Percentiles rank a stretch among this genome's conserved stretches.
Conservation (phyloP, 2,888 invertebrate species). For the Himalopsyche kuldschensis region DNA sequence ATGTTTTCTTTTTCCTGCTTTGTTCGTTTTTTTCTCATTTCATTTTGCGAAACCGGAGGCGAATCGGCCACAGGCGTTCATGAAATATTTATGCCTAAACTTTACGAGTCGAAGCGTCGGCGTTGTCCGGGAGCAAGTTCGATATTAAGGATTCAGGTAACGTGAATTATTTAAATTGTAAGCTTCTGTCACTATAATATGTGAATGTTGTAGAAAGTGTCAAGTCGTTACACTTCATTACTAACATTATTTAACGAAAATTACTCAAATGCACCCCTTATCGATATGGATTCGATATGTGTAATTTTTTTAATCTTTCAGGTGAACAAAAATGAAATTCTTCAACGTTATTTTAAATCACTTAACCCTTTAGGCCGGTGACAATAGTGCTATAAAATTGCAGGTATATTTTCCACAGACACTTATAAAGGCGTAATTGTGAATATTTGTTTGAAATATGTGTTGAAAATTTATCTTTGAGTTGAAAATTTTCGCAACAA, state of each 20-base stretch:
- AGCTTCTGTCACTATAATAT: constrained; percentile 6
- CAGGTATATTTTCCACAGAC: no score
- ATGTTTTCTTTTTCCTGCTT: neutral
- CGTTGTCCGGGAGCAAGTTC: constrained; percentile 36
- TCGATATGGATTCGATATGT: no score
- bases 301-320: no score
- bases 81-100: constrained; percentile 38
- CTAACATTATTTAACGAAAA: neutral
- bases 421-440: no score
- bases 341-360: no score
- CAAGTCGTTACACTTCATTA: neutral
- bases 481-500: no score
- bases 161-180: constrained; percentile 37
- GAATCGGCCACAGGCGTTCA: constrained; percentile 18
- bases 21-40: neutral
- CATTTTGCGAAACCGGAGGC: neutral
- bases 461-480: no score
- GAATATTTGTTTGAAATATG: no score
- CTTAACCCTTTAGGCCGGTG: no score
- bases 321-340: no score
- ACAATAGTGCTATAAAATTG: no score
- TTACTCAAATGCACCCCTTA: no score
- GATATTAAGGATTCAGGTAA: constrained; percentile 37
- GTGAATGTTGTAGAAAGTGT: neutral
- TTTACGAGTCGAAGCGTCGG: constrained; percentile 33